phyloP scores from a whole-genome alignment of 1,140 invertebrate genomes.

The Triops longicaudatus region DNA sequence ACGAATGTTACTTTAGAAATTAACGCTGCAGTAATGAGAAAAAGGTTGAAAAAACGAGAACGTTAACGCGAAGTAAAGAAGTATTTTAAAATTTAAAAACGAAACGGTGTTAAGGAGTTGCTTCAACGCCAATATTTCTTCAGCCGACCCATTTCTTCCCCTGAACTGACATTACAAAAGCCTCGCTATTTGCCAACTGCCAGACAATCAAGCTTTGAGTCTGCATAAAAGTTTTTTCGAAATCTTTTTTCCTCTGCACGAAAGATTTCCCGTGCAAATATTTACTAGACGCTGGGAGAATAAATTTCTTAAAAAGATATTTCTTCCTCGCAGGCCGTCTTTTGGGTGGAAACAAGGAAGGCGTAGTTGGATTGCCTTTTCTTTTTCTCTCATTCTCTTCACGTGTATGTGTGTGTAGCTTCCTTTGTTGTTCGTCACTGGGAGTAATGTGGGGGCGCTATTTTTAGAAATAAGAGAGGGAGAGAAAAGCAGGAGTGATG shows the following conservation, averaged over 20 bases:
- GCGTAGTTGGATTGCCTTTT: neutral
- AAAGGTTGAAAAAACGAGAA: too few species aligned
- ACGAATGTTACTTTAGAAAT: too few species aligned
- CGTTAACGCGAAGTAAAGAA: neutral
- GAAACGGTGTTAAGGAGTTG: neutral
- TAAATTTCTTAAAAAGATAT: neutral
- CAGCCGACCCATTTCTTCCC: neutral
- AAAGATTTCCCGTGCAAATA: neutral
- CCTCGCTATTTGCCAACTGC: slow-evolving; percentile 8
- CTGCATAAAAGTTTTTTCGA: neutral
- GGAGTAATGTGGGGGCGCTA: neutral
- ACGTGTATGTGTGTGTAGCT: neutral
- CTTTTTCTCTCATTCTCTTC: neutral
- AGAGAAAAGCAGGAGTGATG: neutral
- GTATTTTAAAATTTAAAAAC: neutral
- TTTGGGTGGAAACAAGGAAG: neutral
- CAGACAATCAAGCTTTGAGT: slow-evolving; percentile 11
- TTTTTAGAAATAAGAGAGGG: neutral
- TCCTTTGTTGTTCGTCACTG: neutral
- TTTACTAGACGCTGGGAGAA: neutral
- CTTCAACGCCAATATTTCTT: neutral
- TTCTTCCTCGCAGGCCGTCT: neutral
- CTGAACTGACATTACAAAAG: neutral
- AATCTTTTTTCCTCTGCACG: neutral
- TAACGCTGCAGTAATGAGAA: too few species aligned